Base-by-base conservation (phyloP, 2,797 vertebrate genomes). In the Paratrypauchen microcephalus region DNA sequence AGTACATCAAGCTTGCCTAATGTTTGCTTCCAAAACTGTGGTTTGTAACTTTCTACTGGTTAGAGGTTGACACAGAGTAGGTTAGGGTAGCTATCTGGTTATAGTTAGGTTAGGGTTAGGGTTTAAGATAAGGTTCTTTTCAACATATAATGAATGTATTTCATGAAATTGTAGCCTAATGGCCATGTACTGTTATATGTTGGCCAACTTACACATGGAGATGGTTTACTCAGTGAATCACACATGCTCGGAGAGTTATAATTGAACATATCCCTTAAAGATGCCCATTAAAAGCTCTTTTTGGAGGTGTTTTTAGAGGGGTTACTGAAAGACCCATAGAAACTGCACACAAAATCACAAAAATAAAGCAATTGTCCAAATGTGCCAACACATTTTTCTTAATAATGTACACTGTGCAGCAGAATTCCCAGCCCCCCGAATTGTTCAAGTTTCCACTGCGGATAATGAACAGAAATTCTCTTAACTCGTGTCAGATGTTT, bases 401-500 rank as follows among this genome's bases (percentile, higher is more conserved):
- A 19, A 32, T 59, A 59, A 19, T 52, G 66, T 6, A 72, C 60
- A 3, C 19, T 57, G 32, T 36, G 52, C 65, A 69, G 36, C 48
- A 23, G 66, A 61, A 72, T 80, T 45, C 57, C 76, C 71, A 71
- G 61, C 41, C 75, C 73, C 70, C 36, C 21, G 74, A 75, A 74
- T 72, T 74, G 74, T 79, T 88, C 65, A 69, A 78, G 73, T 91
- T 91, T 89, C 84, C 83, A 83, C 52, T 65, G 36, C 23, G 65
- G 79, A 83, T 84, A 85, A 89, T 86, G 70, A 83, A 73, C 65
- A 86, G 77, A 87, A 83, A 88, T 89, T 88, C 72, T 68, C 56
- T 90, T 90, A 89, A 92, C 87, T 80, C 61, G 65, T 86, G 85
- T 87, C 91, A 91, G 88, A 92, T 93, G 90, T 91, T 83, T 83